Percentiles rank a stretch among this genome's conserved stretches.
These are phyloP conservation scores for Drosophila rhopaloa DNA, from an alignment of 1,140 invertebrate species.

Conservation along the genomic window DNA sequence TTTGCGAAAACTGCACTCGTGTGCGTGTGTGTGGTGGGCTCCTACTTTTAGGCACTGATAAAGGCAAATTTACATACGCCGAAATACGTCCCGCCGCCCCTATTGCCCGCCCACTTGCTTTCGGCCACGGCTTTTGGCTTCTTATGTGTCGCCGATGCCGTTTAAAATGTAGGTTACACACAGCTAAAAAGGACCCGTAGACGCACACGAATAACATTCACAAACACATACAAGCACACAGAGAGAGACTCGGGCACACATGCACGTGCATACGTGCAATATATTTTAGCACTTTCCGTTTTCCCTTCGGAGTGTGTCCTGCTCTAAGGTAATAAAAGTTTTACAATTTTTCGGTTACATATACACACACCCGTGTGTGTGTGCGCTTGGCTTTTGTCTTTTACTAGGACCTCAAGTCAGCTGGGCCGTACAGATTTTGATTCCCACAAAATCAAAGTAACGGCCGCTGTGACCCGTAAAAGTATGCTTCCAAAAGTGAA, in stretches of 20 bases:
- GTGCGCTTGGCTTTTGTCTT: constrained; percentile 16
- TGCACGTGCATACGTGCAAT: constrained; percentile 53
- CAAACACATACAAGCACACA: constrained; percentile 19
- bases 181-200: constrained; percentile 28
- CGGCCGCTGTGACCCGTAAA: constrained; percentile 11
- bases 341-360: constrained; percentile 31
- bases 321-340: constrained; percentile 44
- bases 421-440: constrained; percentile 15
- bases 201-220: constrained; percentile 33
- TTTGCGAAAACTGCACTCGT: constrained; percentile 47
- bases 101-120: constrained; percentile 29
- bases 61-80: constrained; percentile 70
- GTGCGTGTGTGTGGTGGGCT: constrained; percentile 34
- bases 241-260: constrained; percentile 16
- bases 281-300: constrained; percentile 41
- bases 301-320: constrained; percentile 28
- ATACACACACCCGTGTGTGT: background rate
- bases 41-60: constrained; percentile 70
- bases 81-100: constrained; percentile 5
- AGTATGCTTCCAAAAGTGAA: constrained; percentile 14
- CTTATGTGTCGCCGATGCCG: constrained; percentile 54
- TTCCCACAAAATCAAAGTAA: constrained; percentile 27
- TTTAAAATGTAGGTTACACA: constrained; percentile 81
- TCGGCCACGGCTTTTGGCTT: constrained; percentile 73
- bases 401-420: constrained; percentile 15